Evolutionary conservation across 1,140 invertebrate genomes (phyloP).

Genomic region (Pogonomyrmex californicus): DNA sequence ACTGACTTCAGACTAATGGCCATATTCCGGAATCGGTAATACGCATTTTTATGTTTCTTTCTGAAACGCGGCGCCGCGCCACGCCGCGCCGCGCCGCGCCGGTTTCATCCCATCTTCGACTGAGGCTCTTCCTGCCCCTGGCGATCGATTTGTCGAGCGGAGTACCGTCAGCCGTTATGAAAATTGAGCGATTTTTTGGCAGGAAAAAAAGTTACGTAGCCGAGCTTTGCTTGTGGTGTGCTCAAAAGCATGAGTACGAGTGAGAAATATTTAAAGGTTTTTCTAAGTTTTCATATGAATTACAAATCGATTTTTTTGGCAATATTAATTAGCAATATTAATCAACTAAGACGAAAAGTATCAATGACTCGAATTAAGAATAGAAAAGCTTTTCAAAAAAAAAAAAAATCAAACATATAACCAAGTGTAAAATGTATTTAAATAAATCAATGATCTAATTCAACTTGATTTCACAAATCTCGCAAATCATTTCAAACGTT

Average conservation of each 20-base stretch:
- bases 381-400: background rate
- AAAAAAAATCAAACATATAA: background rate
- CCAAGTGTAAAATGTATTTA: background rate
- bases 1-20: conserved; percentile 86
- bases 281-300: background rate
- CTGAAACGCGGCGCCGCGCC: conserved; percentile 63
- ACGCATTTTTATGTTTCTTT: conserved; percentile 82
- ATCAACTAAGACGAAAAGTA: background rate
- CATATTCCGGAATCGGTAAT: conserved; percentile 85
- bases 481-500: background rate
- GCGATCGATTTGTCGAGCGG: conserved; percentile 69
- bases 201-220: conserved; percentile 11
- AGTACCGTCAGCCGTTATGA: conserved; percentile 51
- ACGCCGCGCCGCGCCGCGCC: conserved; percentile 27
- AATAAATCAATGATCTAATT: background rate
- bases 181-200: conserved; percentile 60
- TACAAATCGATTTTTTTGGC: background rate
- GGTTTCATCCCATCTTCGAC: conserved; percentile 58
- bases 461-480: background rate
- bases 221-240: background rate
- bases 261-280: conserved; percentile 2
- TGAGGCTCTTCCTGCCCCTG: conserved; percentile 52
- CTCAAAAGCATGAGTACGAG: background rate
- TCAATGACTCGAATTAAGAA: background rate
- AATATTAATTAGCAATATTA: background rate